A percentile compares a stretch with the other conserved stretches of the same genome.
These are phyloP conservation scores for Gallinago paraguaiae DNA, from an alignment of 2,113 vertebrate species.

Conservation along the genomic window DNA sequence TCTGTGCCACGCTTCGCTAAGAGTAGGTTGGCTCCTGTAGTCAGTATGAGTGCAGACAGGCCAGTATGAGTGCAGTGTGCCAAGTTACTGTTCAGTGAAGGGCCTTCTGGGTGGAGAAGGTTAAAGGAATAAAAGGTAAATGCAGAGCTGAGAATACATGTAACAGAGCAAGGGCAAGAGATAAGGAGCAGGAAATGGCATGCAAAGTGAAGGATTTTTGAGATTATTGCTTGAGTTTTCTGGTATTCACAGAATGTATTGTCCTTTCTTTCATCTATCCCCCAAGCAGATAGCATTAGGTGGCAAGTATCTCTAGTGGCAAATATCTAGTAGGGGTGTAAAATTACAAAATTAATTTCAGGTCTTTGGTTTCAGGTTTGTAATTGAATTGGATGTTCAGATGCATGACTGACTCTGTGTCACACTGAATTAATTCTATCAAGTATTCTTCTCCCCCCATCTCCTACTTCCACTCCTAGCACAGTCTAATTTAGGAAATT, in stretches of 20 bases:
- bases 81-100: neutral
- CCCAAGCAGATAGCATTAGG: neutral
- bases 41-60: neutral
- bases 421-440: neutral
- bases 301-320: neutral
- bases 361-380: neutral
- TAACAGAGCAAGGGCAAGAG: neutral
- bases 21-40: neutral
- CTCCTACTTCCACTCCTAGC: neutral
- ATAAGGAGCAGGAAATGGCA: neutral
- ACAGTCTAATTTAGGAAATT: neutral
- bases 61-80: neutral
- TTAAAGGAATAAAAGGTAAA: neutral
- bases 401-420: neutral
- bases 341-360: neutral
- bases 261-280: neutral
- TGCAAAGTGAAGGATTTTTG: neutral
- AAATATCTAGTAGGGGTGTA: neutral
- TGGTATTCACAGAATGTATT: neutral
- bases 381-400: neutral
- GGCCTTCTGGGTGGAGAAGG: neutral
- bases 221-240: neutral
- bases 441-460: neutral
- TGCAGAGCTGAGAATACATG: neutral
- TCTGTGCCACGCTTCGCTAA: neutral